A percentile compares a stretch with the other conserved stretches of the same genome.
Evolutionary conservation across 1,140 invertebrate species (phyloP).

Genomic region (Dolichoris vasculosae): DNA sequence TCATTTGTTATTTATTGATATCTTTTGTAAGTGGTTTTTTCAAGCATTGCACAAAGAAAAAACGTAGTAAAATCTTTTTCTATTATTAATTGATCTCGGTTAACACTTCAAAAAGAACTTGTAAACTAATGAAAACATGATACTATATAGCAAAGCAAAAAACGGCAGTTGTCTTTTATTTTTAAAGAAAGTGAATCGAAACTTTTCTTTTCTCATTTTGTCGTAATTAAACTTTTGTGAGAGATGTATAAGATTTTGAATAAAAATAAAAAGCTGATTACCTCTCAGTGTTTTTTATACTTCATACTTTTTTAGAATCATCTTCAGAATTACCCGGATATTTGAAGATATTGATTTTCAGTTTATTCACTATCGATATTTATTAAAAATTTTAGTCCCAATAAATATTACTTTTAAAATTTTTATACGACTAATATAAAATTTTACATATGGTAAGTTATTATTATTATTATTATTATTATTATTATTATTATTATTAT

Average conservation of each 20-base stretch:
- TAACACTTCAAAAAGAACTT: conserved; percentile 38
- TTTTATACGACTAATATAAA: too few species aligned
- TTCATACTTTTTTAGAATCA: too few species aligned
- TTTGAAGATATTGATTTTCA: too few species aligned
- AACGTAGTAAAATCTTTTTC: conserved; percentile 29
- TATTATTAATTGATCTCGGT: conserved; percentile 51
- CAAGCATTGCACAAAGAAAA: conserved; percentile 31
- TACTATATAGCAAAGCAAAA: conserved; percentile 38
- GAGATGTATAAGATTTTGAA: conserved; percentile 47
- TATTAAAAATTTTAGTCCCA: too few species aligned
- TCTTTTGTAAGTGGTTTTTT: conserved; percentile 46
- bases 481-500: too few species aligned
- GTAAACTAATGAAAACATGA: conserved; percentile 41
- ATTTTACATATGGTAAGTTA: too few species aligned
- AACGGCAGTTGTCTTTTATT: conserved; percentile 39
- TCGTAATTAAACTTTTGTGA: conserved; percentile 44
- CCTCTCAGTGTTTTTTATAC: too few species aligned
- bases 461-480: too few species aligned
- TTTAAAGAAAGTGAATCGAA: conserved; percentile 6
- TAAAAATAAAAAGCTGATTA: conserved; percentile 45
- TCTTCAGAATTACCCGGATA: too few species aligned
- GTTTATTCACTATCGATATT: too few species aligned
- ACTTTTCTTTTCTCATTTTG: conserved; percentile 36
- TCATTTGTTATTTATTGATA: conserved; percentile 51
- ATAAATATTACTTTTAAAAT: too few species aligned